Percentiles rank a stretch among this genome's conserved stretches.
These are phyloP conservation scores for Rhynchotus rufescens DNA, from an alignment of 2,797 vertebrate species.

Conservation along the genomic window DNA sequence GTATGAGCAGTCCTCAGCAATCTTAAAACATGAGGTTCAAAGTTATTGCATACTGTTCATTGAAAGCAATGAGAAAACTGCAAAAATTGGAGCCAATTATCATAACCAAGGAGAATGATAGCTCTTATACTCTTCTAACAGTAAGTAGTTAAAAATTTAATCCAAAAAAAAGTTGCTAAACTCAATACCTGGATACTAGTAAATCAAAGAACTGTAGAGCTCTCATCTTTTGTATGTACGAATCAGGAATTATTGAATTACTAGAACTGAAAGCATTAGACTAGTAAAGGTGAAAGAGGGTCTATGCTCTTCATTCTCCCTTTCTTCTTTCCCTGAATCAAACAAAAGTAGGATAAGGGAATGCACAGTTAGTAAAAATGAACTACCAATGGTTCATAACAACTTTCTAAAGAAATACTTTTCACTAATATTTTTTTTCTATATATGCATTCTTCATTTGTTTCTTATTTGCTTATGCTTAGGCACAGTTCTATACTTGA, in stretches of 20 bases:
- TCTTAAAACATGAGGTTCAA: not conserved
- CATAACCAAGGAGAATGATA: not conserved
- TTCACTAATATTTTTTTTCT: not conserved
- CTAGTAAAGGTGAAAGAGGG: not conserved
- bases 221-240: not conserved
- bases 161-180: not conserved
- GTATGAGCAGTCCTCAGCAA: not conserved
- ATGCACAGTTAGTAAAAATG: not conserved
- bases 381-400: not conserved
- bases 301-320: not conserved
- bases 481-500: not conserved
- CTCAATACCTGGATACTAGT: constrained; percentile 36
- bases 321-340: not conserved
- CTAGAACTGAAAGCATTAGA: constrained; percentile 7
- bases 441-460: not conserved
- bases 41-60: not conserved
- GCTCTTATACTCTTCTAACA: not conserved
- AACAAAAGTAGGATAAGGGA: not conserved
- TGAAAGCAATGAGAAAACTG: not conserved
- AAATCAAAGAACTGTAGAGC: constrained; percentile 10
- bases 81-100: not conserved
- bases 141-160: not conserved
- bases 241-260: not conserved
- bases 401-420: not conserved
- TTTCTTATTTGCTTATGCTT: not conserved